phyloP scores from a whole-genome alignment of 2,113 vertebrate genomes.

The Machaerirhynchus nigripectus region DNA sequence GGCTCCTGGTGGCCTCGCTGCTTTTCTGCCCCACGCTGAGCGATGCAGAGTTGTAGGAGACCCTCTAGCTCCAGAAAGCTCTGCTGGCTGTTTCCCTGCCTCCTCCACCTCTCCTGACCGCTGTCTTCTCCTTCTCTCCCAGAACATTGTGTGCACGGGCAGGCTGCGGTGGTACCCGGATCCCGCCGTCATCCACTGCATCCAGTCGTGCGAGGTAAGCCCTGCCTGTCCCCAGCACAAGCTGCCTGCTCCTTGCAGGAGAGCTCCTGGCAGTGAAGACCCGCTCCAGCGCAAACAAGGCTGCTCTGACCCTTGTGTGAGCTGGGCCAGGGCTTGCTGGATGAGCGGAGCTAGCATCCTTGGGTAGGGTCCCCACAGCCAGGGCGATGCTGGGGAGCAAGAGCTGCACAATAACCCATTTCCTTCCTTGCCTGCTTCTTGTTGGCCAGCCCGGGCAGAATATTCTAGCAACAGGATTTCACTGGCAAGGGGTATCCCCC shows the following conservation, averaged over 20 bases:
- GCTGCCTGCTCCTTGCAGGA: not conserved
- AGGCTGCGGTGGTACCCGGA: constrained; percentile 87
- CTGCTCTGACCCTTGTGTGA: not conserved
- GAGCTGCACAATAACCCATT: not conserved
- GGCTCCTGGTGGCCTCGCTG: not conserved
- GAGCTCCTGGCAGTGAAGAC: not conserved
- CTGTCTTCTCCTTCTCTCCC: not conserved
- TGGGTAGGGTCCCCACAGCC: not conserved
- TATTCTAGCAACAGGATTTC: constrained; percentile 60
- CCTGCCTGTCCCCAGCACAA: accelerated
- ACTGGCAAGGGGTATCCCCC: constrained; percentile 64
- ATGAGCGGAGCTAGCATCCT: not conserved
- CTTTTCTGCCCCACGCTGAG: not conserved
- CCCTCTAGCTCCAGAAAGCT: not conserved
- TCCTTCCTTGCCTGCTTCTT: not conserved
- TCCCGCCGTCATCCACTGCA: constrained; percentile 84
- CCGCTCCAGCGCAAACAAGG: not conserved
- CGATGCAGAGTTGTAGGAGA: not conserved
- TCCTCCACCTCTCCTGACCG: not conserved
- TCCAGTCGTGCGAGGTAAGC: constrained; percentile 94
- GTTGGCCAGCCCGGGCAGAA: not conserved
- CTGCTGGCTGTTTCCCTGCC: not conserved
- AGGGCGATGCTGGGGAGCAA: not conserved
- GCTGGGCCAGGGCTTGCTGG: not conserved
- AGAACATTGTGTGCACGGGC: constrained; percentile 93